Evolutionary conservation across 2,113 vertebrate genomes (phyloP), one percentile per base, ranked within the genome.

Genomic region (Chionis minor): DNA sequence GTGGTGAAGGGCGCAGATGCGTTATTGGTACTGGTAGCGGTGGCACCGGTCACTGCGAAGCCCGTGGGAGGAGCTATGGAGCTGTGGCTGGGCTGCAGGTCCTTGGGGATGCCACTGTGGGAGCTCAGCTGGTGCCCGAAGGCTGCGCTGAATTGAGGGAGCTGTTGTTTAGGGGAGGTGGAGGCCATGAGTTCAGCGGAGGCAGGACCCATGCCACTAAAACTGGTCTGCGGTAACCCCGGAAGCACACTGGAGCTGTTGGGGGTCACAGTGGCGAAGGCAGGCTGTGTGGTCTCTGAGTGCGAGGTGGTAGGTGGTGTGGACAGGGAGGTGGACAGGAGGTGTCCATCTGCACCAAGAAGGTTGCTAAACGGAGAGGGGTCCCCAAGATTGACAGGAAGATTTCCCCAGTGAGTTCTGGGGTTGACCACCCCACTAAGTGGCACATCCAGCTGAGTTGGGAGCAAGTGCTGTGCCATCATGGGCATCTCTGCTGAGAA

Each of bases 11-110:
- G 99, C 16, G 99, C 98, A 1, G 98, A 98, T 96, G 98, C 97
- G 14, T 98, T 99, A 98, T 98, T 99, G 99, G 99, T 99, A 98
- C 99, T 99, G 93, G 99, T 99, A 97, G 99, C 98, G 71, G 99
- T 99, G 98, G 98, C 99, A 98, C 99, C 98, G 92, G 99, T 99
- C 84, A 99, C 98, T 80, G 99, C 98, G 95, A 99, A 99, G 98
- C 99, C 99, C 88, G 99, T 99, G 40, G 99, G 99, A 94, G 99
- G 99, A 56, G 99, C 99, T 91, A 99, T 99, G 72, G 99, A 99
- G 97, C 99, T 99, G 99, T 99, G 99, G 98, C 99, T 99, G 97
- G 99, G 99, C 98, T 99, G 99, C 97, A 99, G 98, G 97, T 99
- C 99, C 98, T 99, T 99, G 73, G 99, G 99, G 97, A 99, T 99